Evolutionary conservation across 2,888 invertebrate species (phyloP).

Genomic region (Machimus atricapillus): DNA sequence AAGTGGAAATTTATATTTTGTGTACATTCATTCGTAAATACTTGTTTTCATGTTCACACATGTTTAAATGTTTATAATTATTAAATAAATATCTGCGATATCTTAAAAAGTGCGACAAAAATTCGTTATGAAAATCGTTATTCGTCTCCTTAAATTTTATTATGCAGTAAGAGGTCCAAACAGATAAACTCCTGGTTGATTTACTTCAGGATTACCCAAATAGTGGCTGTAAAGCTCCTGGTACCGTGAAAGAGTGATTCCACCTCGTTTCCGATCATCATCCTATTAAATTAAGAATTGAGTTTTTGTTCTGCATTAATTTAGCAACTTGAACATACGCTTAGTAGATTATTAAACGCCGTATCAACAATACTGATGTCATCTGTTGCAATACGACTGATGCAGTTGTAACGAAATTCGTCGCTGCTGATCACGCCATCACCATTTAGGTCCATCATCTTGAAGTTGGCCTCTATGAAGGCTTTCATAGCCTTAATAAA

Average conservation of each 20-base stretch:
- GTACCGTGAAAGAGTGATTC: slow-evolving; percentile 78
- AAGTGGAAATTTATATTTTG: slow-evolving; percentile 27
- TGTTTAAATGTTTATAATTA: not conserved
- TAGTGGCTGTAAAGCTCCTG: slow-evolving; percentile 85
- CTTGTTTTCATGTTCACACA: not conserved
- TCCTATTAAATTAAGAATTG: slow-evolving; percentile 65
- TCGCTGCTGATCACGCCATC: slow-evolving; percentile 81
- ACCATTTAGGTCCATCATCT: slow-evolving; percentile 79
- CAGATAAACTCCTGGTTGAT: slow-evolving; percentile 75
- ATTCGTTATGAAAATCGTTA: slow-evolving; percentile 37
- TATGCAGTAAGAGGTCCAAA: slow-evolving; percentile 73
- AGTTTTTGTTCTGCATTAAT: not conserved
- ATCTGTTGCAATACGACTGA: slow-evolving; percentile 80
- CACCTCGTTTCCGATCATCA: slow-evolving; percentile 80
- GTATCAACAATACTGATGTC: slow-evolving; percentile 79
- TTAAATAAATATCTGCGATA: slow-evolving; percentile 5
- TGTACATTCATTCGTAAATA: slow-evolving; percentile 33
- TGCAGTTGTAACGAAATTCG: slow-evolving; percentile 83
- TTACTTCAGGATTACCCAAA: slow-evolving; percentile 77
- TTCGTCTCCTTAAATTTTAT: not conserved
- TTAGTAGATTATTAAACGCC: slow-evolving; percentile 77
- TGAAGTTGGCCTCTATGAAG: slow-evolving; percentile 85
- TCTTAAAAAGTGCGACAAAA: slow-evolving; percentile 21
- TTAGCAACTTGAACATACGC: slow-evolving; percentile 65
- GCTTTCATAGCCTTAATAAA: slow-evolving; percentile 74